These are phyloP conservation scores for Drosophila saltans DNA, from an alignment of 1,140 invertebrate genomes.

Conservation along the genomic window DNA sequence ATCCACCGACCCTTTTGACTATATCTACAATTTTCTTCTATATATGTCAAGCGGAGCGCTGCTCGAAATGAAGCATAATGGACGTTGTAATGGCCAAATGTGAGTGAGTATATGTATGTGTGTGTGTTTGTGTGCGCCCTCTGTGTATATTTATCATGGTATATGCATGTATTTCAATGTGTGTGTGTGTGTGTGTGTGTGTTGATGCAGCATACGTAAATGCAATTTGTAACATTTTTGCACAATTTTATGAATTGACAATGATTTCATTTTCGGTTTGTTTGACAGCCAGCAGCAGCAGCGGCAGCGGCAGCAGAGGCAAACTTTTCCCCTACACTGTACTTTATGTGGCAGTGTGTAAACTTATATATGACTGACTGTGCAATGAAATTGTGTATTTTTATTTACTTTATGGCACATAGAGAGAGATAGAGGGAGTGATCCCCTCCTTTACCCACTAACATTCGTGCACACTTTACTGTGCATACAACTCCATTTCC, in stretches of 20 bases:
- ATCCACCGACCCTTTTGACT: background rate
- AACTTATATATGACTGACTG: conserved; percentile 53
- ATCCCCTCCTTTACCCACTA: background rate
- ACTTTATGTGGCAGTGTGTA: conserved; percentile 36
- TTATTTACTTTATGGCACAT: conserved; percentile 58
- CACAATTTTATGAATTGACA: conserved; percentile 79
- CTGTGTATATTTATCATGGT: background rate
- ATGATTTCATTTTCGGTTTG: conserved; percentile 80
- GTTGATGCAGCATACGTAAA: conserved; percentile 71
- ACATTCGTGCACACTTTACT: background rate
- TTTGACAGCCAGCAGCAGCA: conserved; percentile 58
- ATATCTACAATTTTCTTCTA: conserved; percentile 6
- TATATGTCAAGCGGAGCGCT: conserved; percentile 62
- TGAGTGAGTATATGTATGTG: conserved; percentile 16
- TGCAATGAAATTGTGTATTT: conserved; percentile 43
- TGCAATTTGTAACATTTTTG: conserved; percentile 78
- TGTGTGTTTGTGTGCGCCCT: conserved; percentile 10
- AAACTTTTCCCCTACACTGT: conserved; percentile 20
- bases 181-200: conserved; percentile 21
- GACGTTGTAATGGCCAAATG: conserved; percentile 59
- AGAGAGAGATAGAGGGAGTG: background rate
- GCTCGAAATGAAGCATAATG: conserved; percentile 75
- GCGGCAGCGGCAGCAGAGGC: conserved; percentile 26
- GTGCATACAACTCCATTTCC: background rate
- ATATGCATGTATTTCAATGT: conserved; percentile 7